Evolutionary conservation across 2,888 invertebrate genomes (phyloP), one percentile per base, ranked within the genome.

Genomic region (Eristalinus aeneus): DNA sequence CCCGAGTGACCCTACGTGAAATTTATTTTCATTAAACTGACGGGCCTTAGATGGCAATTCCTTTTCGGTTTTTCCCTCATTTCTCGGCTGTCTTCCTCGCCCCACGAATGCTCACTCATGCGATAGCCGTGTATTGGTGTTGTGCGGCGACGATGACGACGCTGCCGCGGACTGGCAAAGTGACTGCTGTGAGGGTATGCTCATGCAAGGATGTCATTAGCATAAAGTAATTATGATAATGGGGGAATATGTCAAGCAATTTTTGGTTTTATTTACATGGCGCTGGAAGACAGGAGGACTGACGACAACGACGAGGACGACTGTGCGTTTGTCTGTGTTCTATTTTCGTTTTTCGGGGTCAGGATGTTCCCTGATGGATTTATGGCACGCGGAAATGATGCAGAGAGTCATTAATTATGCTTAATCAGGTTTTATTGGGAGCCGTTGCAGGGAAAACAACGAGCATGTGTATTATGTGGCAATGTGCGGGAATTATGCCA

Each of bases 181-280:
- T 31, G 11, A 58, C 58, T 53, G 12, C 32, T n/a, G 11, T 61
- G 16, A 39, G 16, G 46, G 64, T 67, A 54, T 65, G 61, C 71
- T 71, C 75, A 34, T 73, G 61, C 73, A 68, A 77, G 86, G 82
- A 86, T 86, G 82, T 82, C 82, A 78, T 86, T 86, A 86, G 77
- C 86, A 86, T 86, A 86, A 86, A 82, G 86, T 86, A 82, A 86
- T 86, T 86, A 82, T 86, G 82, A 82, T 86, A 86, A 86, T 86
- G 82, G 82, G 56, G 61, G 82, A 86, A 86, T 82, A 86, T 82
- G 81, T 86, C 86, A 86, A 86, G 77, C 60, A 82, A 74, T 78
- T 86, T 46, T 86, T 75, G 78, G 77, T 78, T 82, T 82, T 82
- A 86, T 82, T 86, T 81, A 81, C 86, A 86, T 74, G 60, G 12